Evolutionary conservation across 2,888 invertebrate species (phyloP), one percentile per base, ranked within the genome.

Genomic region (Helicoverpa assulta): DNA sequence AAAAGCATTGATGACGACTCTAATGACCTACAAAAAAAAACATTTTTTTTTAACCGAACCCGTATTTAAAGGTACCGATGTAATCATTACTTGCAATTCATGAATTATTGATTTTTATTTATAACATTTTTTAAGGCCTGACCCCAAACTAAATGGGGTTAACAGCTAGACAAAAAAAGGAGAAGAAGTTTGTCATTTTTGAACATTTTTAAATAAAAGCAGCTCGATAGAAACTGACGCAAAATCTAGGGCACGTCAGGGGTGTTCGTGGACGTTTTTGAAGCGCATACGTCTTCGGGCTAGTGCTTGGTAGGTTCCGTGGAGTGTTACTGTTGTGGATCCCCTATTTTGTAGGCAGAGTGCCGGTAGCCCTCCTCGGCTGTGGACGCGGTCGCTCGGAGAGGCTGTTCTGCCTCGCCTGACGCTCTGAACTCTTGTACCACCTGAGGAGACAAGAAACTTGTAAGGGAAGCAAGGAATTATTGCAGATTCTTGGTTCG

Each of bases 361-460:
- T 90, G 90, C 18, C 90, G 86, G 74, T 87, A 90, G 12, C 82
- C 82, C 2, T 93, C 90, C 14, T 91, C 93, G 3, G 92, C 91
- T 0, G 86, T 89, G 4, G 93, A 93, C 0, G 88, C 89, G 0
- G 93, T 88, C 6, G 92, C 91, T 2, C 93, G 90, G 5, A 92
- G 80, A 0, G 78, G 52, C 18, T 76, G 84, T 7, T 90, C 91
- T 0, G 66, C 62, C 3, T 89, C 89, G 1, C 76, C 70, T 2
- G 80, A 72, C 2, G 84, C 69, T 43, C 87, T 82, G 67, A 87
- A 90, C n/a, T 93, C 93, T 68, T 93, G 89, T 12, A 93, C 90
- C 65, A 93, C 90, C 94, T 94, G 80, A 1, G 19, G 2, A 62
- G 69, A 26, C 7, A 65, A 57, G 54, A 21, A 5, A 33, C 33